Conservation (phyloP, 2,888 invertebrate species). For the Arge pagana region DNA sequence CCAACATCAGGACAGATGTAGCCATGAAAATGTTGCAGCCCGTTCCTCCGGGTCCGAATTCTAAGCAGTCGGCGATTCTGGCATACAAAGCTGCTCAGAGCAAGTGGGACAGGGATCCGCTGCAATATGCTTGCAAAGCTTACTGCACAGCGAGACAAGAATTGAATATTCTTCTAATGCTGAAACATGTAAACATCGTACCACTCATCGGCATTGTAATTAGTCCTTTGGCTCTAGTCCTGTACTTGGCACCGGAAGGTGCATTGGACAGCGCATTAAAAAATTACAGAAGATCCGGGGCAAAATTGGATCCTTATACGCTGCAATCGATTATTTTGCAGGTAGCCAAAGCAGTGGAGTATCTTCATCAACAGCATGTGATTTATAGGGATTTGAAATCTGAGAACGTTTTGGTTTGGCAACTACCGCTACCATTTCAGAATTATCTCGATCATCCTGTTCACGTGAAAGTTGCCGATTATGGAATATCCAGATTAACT, state of each 20-base stretch:
- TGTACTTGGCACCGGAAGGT: conserved; percentile 91
- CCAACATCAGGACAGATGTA: conserved; percentile 68
- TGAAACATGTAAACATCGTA: conserved; percentile 91
- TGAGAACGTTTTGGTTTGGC: conserved; percentile 98
- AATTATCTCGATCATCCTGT: conserved; percentile 71
- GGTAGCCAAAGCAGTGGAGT: conserved; percentile 92
- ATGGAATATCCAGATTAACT: conserved; percentile 89
- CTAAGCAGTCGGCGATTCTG: conserved; percentile 67
- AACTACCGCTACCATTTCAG: conserved; percentile 81
- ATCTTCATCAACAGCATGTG: conserved; percentile 89
- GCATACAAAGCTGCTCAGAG: conserved; percentile 70
- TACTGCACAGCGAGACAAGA: conserved; percentile 97
- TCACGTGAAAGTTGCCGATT: conserved; percentile 95
- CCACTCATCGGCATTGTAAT: conserved; percentile 89
- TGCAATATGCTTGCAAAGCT: conserved; percentile 92
- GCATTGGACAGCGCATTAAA: conserved; percentile 83
- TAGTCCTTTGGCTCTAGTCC: conserved; percentile 84
- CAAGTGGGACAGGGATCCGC: conserved; percentile 92
- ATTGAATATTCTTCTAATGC: conserved; percentile 80
- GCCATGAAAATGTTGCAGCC: conserved; percentile 97
- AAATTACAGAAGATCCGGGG: conserved; percentile 84
- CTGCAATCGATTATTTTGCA: conserved; percentile 87
- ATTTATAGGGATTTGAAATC: conserved; percentile 94
- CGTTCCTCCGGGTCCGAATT: conserved; percentile 79
- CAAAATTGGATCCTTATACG: conserved; percentile 77